phyloP scores from a whole-genome alignment of 2,797 vertebrate species.

The Danio choprae region DNA sequence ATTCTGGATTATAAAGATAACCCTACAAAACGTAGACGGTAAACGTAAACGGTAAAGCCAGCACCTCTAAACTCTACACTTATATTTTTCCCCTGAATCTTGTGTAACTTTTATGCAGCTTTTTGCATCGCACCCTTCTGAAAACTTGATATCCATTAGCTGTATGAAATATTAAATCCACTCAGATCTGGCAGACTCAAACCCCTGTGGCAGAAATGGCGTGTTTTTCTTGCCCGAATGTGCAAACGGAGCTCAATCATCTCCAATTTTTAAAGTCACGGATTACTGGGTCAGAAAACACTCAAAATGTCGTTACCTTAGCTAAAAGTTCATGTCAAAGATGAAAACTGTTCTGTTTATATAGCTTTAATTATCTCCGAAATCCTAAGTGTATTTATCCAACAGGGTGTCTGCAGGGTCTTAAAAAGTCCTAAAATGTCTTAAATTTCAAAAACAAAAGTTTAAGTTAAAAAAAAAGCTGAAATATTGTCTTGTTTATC shows the following conservation, averaged over 20 bases:
- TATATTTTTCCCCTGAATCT: not conserved
- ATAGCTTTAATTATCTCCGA: too few species aligned
- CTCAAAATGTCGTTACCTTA: too few species aligned
- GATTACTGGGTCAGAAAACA: not conserved
- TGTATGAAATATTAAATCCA: constrained; percentile 73
- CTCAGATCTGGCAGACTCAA: constrained; percentile 33
- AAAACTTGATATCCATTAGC: constrained; percentile 62
- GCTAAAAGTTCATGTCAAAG: not conserved
- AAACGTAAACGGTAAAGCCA: not conserved
- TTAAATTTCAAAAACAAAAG: too few species aligned
- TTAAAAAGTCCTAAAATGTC: too few species aligned
- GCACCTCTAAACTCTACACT: not conserved
- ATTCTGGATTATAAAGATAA: too few species aligned
- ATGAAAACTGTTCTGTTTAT: not conserved
- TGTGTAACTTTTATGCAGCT: constrained; percentile 27
- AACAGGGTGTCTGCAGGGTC: too few species aligned
- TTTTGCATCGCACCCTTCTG: constrained; percentile 19
- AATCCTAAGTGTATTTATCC: too few species aligned
- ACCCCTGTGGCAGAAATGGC: not conserved
- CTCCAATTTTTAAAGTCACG: not conserved
- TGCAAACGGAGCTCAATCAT: not conserved
- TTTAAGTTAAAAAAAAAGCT: too few species aligned
- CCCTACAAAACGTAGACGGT: too few species aligned
- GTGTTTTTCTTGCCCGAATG: not conserved
- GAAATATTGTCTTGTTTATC: too few species aligned